Base-by-base conservation (phyloP, 2,888 invertebrate species). In the Macrosiphum euphorbiae region DNA sequence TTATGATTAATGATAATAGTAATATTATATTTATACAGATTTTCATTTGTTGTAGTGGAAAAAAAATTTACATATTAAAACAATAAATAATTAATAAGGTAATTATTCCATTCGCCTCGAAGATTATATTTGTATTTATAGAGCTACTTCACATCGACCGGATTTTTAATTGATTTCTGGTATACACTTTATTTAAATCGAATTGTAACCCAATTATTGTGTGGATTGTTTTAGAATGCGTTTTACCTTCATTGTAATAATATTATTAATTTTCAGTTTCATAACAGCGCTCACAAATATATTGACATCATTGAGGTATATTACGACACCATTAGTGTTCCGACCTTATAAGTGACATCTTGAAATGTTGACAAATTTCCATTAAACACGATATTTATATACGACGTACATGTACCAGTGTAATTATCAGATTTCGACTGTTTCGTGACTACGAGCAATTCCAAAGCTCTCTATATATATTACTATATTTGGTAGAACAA, bases 401-500 rank as follows among this genome's bases (percentile, higher is more conserved):
- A 35, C 78, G 35, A 78, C 8, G 90, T 90, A 90, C 78, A 26
- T 78, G 50, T 90, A 90, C 78, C 26, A 41, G 26, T 90, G 50
- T 78, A 90, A 78, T 78, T 90, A 50, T 78, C 67, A 50, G 90
- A 67, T 78, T 50, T 67, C 13, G 35, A 90, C 50, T 78, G 26
- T 90, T 16, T 78, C 90, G 90, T 90, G 90, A 90, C 90, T 78
- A 35, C 13, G 26, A 20, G 52, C 52, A 78, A 90, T 90, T 90
- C 41, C 78, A 20, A 50, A 67, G 26, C 20, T n/a, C 44, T 67
- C 5, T 78, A 35, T 35, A 78, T 78, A 35, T 44, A 41, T 35
- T 86, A 86, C 26, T 47, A 44, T 47, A 86, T 13, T 47, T 86
- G 24, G 44, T 41, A 61, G 16, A 89, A 89, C 88, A 28, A 89